Evolutionary conservation across 2,113 vertebrate species (phyloP).

Genomic region (Steatornis caripensis): DNA sequence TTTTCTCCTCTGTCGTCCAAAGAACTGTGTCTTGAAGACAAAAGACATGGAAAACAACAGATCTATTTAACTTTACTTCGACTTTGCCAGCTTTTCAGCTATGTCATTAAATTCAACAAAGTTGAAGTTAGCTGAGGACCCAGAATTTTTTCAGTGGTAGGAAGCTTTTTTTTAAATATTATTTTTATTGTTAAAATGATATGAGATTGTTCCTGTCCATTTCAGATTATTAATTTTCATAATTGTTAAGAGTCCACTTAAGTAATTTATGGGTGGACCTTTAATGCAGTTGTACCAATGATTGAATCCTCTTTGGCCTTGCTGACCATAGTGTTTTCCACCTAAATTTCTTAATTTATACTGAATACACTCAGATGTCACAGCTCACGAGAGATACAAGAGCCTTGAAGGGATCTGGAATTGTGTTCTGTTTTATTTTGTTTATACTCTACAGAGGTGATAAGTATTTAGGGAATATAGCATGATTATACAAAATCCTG

Average conservation of each 20-base stretch:
- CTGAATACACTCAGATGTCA: not conserved
- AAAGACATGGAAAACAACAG: not conserved
- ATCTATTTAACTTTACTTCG: not conserved
- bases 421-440: not conserved
- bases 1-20: not conserved
- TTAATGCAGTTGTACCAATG: slow-evolving; percentile 19
- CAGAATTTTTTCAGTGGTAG: not conserved
- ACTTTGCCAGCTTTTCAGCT: not conserved
- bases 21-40: not conserved
- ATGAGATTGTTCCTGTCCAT: slow-evolving; percentile 18
- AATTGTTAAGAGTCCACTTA: slow-evolving; percentile 28
- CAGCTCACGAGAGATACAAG: not conserved
- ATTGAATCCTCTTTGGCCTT: slow-evolving; percentile 44
- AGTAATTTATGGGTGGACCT: slow-evolving; percentile 25
- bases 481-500: not conserved
- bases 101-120: not conserved
- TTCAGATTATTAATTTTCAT: slow-evolving; percentile 45
- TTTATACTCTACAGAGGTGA: not conserved
- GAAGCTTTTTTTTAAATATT: slow-evolving; percentile 21
- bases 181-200: slow-evolving; percentile 52
- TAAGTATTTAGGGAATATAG: not conserved
- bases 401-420: not conserved
- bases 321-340: slow-evolving; percentile 34
- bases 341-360: slow-evolving; percentile 18
- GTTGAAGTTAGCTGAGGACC: not conserved